Evolutionary conservation across 2,888 invertebrate species (phyloP), one percentile per base, ranked within the genome.

Genomic region (Ctena decussata): DNA sequence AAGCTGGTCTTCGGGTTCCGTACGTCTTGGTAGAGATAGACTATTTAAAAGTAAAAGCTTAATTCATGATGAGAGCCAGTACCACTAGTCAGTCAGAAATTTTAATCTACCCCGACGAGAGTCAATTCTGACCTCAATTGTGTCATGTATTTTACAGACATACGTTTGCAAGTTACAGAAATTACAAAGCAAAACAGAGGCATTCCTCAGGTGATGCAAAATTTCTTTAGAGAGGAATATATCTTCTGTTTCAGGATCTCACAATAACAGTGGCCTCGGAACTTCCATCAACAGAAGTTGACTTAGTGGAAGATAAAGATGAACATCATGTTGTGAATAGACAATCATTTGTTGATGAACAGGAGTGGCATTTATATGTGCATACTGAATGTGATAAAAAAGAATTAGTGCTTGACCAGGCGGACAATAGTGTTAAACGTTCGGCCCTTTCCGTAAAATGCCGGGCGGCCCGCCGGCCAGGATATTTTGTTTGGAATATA

Each of bases 401-500:
- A 80, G 94, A 94, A 83, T 91, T 95, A 27, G 93, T 93, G n/a
- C 94, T 94, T 57, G 95, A 95, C 84, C 93, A 94, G 77, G 94
- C 94, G 60, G 95, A 95, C 85, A 94, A 94, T 46, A 92, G 91
- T 83, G 93, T 94, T 44, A 91, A 93, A 76, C 92, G 95, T 60
- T 94, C 95, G 84, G 94, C 94, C 41, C 90, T 95, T 77, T 93
- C 94, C 84, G 95, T 95, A 41, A 94, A 94, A 82, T 95, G 95
- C 86, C 92, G 94, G 72, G 95, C 95, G 39, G 95, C 95, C 6
- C 89, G 95, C 69, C 87, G 95, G 46, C 95, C 95, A 18, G 95
- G 95, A 30, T 95, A 94, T 91, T 95, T 95, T 90, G 92, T 95
- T 49, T 95, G 95, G 95, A 95, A 95, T 92, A 94, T 95, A 87